These are phyloP conservation scores for Cantharis nigra DNA, from an alignment of 2,888 invertebrate species.

Conservation along the genomic window DNA sequence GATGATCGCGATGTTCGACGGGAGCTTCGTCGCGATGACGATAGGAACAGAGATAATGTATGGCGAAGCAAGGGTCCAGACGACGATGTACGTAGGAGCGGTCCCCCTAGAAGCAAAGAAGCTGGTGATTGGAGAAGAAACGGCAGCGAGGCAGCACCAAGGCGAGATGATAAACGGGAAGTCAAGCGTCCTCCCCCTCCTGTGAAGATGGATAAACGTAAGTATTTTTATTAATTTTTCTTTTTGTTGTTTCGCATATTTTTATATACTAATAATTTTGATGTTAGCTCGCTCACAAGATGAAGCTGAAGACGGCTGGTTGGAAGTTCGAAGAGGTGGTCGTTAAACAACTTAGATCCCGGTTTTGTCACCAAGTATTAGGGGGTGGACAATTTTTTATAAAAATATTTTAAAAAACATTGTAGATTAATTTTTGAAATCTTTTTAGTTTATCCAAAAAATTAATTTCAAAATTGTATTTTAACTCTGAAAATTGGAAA, in stretches of 20 bases:
- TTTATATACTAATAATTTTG: background rate
- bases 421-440: background rate
- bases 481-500: background rate
- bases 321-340: conserved; percentile 44
- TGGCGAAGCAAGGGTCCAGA: background rate
- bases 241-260: background rate
- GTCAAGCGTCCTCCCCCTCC: conserved; percentile 18
- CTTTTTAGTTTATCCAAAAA: background rate
- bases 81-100: conserved; percentile 15
- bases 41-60: background rate
- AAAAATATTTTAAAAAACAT: background rate
- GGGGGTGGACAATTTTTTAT: background rate
- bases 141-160: background rate
- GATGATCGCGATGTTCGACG: conserved; percentile 19
- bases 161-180: background rate
- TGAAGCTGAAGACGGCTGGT: conserved; percentile 51
- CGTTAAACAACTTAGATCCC: conserved; percentile 35
- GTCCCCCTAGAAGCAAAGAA: conserved; percentile 43
- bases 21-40: conserved; percentile 5
- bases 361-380: background rate
- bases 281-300: conserved; percentile 42
- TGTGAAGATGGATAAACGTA: background rate
- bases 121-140: conserved; percentile 45
- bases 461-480: background rate
- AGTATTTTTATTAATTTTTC: background rate